Conservation (phyloP, 2,888 invertebrate species). For the Halocaridina rubra region DNA sequence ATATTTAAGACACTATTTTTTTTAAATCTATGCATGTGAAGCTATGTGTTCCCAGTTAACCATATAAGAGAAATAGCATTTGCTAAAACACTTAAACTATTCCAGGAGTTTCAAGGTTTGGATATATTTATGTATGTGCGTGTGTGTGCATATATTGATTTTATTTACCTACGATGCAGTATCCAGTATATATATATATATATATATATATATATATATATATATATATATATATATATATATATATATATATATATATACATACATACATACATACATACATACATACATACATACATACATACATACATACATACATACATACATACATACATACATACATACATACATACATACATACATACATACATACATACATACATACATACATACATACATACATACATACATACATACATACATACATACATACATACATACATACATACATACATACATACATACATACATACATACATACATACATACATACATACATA, state of each 20-base stretch:
- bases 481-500: not conserved
- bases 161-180: too few relatives aligned
- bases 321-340: not conserved
- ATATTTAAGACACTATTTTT: too few relatives aligned
- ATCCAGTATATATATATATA: not conserved
- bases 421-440: not conserved
- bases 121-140: not conserved
- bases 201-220: not conserved
- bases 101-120: too few relatives aligned
- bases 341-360: not conserved
- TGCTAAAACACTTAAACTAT: too few relatives aligned
- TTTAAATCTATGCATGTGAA: too few relatives aligned
- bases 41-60: too few relatives aligned
- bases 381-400: not conserved
- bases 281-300: not conserved
- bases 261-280: not conserved
- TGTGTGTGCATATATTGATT: not conserved
- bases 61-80: too few relatives aligned
- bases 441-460: not conserved
- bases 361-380: not conserved
- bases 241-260: not conserved
- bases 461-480: not conserved
- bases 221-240: not conserved
- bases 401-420: not conserved
- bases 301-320: not conserved